Percentiles rank a stretch among this genome's conserved stretches.
Conservation (phyloP, 1,140 invertebrate genomes). For the Harlomillsia oculata region DNA sequence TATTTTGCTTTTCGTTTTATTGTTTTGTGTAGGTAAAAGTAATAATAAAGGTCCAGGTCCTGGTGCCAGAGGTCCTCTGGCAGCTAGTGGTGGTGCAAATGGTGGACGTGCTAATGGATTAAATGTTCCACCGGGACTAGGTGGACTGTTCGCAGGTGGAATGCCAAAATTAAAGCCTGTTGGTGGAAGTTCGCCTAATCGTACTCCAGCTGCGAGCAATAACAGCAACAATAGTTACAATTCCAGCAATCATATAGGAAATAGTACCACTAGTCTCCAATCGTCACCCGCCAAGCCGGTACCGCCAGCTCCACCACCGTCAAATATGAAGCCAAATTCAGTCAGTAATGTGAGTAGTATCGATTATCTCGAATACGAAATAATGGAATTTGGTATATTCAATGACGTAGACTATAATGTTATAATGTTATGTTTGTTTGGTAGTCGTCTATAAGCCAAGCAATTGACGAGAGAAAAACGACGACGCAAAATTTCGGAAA, state of each 20-base stretch:
- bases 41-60: slow-evolving; percentile 29
- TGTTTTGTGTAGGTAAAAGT: slow-evolving; percentile 26
- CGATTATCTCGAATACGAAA: too few species aligned
- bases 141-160: slow-evolving; percentile 70
- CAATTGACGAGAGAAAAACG: slow-evolving; percentile 26
- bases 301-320: slow-evolving; percentile 12
- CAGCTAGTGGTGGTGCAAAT: slow-evolving; percentile 33
- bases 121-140: slow-evolving; percentile 45
- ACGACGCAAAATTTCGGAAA: slow-evolving; percentile 45
- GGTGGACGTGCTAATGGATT: slow-evolving; percentile 35
- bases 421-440: too few species aligned
- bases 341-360: too few species aligned
- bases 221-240: slow-evolving; percentile 15
- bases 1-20: slow-evolving; percentile 7
- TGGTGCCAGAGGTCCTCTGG: slow-evolving; percentile 16
- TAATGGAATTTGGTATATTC: too few species aligned
- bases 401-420: too few species aligned
- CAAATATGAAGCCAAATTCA: slow-evolving; percentile 22
- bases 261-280: slow-evolving; percentile 16
- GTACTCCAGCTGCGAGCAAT: neutral
- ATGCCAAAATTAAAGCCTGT: slow-evolving; percentile 77
- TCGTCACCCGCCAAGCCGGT: slow-evolving; percentile 17
- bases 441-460: too few species aligned
- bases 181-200: slow-evolving; percentile 40
- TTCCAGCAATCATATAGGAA: slow-evolving; percentile 2